Evolutionary conservation across 2,113 vertebrate genomes (phyloP), one percentile per base, ranked within the genome.

Genomic region (Pogonocichla stellata): DNA sequence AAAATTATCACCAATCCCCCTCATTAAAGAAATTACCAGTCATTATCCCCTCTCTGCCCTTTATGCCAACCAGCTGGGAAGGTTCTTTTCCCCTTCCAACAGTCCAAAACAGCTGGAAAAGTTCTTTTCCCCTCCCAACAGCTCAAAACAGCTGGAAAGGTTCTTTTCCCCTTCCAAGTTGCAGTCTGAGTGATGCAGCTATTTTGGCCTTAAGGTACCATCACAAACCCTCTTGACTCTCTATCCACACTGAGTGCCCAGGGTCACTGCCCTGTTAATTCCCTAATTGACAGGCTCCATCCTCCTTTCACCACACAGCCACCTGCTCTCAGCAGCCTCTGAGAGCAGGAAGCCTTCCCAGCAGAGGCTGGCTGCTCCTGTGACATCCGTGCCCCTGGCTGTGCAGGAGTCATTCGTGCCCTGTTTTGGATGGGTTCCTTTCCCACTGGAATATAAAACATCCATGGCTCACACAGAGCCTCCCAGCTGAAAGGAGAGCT

Each of bases 211-310:
- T 18, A 40, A 67, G 75, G 43, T 8, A 9, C 43, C 28, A 50
- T 18, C 29, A 16, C 53, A 64, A 38, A 34, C 25, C 10, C 22
- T 33, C 57, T 47, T 31, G 18, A 15, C 28, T 58, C 31, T 12
- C 42, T 8, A 0, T 8, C n/a, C 7, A 1, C 20, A 1, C 26
- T 5, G 7, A 28, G 4, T 58, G 36, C 29, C 61, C 0, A 1
- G 25, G 40, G 31, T 51, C 29, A 31, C 19, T 34, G 40, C 12
- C 48, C 26, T 17, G 4, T 19, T 50, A 26, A 56, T 64, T 75
- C 33, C 34, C 33, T 29, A 10, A 67, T 0, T 42, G 25, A 25
- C 20, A 45, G 61, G 38, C 15, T 86, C 60, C 3, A 3, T 25
- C 42, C 48, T 54, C 40, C 64, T 56, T 62, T 62, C n/a, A 38